Base-by-base conservation (phyloP, 2,113 vertebrate species). In the Apeltes quadracus region DNA sequence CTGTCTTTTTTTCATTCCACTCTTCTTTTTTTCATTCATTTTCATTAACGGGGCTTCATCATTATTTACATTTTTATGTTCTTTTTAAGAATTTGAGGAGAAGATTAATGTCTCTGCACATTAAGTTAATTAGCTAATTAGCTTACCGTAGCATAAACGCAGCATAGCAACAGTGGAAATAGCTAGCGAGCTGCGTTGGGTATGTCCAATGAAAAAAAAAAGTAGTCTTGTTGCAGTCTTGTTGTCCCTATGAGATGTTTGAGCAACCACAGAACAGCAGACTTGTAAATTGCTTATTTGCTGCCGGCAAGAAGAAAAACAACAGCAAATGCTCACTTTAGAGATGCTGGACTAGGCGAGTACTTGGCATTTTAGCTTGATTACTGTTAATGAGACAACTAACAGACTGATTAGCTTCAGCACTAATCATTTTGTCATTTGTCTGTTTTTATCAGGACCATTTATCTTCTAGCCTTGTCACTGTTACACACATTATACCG, bases 261-360 rank as follows among this genome's bases (percentile, higher is more conserved):
- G n/a, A n/a, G n/a, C n/a, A n/a, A n/a, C n/a, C n/a, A n/a, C n/a
- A n/a, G n/a, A n/a, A n/a, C n/a, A n/a, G n/a, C n/a, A n/a, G n/a
- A n/a, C n/a, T n/a, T n/a, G n/a, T n/a, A n/a, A n/a, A 61, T 39
- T 39, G n/a, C 44, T 61, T 48, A 8, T 72, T 55, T 44, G 38
- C 32, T 59, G 27, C 18, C 20, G 20, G 46, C 18, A 9, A n/a
- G 5, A 5, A 46, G 15, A 16, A 34, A 68, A 46, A 12, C 15
- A 25, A 44, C 0, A 1, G 5, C 29, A 38, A 20, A 38, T 36
- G 12, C 13, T 41, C 13, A n/a, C 18, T 54, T 36, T 53, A n/a
- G 7, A 44, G 34, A n/a, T 1, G 32, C 38, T 54, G n/a, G 0
- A 20, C n/a, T 43, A 18, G 5, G 32, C 18, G 41, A 63, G 36